Evolutionary conservation across 2,797 vertebrate genomes (phyloP).

Genomic region (Falco biarmicus): DNA sequence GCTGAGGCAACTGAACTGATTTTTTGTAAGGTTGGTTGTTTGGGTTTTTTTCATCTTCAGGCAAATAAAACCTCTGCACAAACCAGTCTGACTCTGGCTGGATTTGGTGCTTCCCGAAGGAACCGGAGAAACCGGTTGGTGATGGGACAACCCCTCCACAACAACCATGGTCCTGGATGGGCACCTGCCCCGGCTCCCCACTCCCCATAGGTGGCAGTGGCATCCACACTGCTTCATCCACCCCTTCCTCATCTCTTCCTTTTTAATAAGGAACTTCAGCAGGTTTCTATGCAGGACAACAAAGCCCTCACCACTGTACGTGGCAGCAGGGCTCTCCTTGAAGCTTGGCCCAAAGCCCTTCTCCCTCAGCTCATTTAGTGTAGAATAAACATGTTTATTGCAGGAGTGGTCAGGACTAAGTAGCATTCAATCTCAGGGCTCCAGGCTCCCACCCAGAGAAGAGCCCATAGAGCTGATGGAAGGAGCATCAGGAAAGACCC

Average conservation of each 20-base stretch:
- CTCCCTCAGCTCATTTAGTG: not conserved
- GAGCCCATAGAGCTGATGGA: not conserved
- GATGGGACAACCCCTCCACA: slow-evolving; percentile 1
- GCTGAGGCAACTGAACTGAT: not conserved
- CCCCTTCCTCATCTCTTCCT: not conserved
- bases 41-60: not conserved
- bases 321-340: not conserved
- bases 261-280: not conserved
- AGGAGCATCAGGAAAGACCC: not conserved
- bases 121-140: not conserved
- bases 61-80: slow-evolving; percentile 16
- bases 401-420: not conserved
- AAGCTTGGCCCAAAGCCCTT: not conserved
- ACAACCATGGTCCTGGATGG: not conserved
- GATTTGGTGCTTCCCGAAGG: not conserved
- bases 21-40: not conserved
- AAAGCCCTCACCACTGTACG: not conserved
- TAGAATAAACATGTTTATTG: not conserved
- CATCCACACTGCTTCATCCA: not conserved
- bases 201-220: not conserved
- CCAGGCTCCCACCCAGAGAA: not conserved
- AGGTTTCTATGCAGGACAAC: not conserved
- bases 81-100: slow-evolving; percentile 35
- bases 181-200: not conserved
- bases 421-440: not conserved